phyloP scores from a whole-genome alignment of 2,888 invertebrate species.

The Cheilosia scutellata region DNA sequence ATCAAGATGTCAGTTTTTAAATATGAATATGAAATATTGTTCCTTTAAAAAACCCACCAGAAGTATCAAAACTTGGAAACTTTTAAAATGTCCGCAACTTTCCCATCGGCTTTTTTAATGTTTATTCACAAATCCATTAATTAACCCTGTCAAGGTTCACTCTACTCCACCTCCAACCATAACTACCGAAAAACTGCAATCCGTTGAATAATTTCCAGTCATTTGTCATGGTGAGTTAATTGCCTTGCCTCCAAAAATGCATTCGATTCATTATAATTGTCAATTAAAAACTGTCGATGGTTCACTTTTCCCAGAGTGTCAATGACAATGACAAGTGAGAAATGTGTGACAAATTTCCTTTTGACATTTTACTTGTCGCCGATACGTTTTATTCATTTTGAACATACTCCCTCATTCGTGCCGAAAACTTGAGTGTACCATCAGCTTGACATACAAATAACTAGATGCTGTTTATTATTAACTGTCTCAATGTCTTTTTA shows the following conservation, averaged over 20 bases:
- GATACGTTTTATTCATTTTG: background rate
- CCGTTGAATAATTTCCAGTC: too few relatives aligned
- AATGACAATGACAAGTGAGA: conserved; percentile 13
- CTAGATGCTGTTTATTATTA: conserved; percentile 4
- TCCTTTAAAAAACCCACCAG: too few relatives aligned
- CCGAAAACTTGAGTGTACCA: conserved; percentile 9
- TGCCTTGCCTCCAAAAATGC: background rate
- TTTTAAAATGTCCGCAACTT: too few relatives aligned
- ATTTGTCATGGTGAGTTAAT: too few relatives aligned
- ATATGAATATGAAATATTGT: too few relatives aligned
- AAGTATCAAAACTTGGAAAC: too few relatives aligned
- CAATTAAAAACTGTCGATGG: conserved; percentile 27
- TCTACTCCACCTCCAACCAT: too few relatives aligned
- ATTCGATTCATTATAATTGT: background rate
- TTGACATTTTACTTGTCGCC: conserved; percentile 34
- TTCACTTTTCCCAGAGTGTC: background rate
- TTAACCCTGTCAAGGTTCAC: too few relatives aligned
- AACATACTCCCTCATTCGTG: conserved; percentile 5
- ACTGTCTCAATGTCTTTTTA: conserved; percentile 20
- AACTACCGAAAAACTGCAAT: too few relatives aligned
- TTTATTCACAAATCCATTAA: too few relatives aligned
- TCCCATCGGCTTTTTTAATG: too few relatives aligned
- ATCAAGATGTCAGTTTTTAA: too few relatives aligned
- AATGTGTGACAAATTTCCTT: conserved; percentile 36
- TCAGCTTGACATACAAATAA: conserved; percentile 11